These are phyloP conservation scores for Branchipolynoe longqiensis DNA, from an alignment of 2,888 invertebrate species.

Conservation along the genomic window DNA sequence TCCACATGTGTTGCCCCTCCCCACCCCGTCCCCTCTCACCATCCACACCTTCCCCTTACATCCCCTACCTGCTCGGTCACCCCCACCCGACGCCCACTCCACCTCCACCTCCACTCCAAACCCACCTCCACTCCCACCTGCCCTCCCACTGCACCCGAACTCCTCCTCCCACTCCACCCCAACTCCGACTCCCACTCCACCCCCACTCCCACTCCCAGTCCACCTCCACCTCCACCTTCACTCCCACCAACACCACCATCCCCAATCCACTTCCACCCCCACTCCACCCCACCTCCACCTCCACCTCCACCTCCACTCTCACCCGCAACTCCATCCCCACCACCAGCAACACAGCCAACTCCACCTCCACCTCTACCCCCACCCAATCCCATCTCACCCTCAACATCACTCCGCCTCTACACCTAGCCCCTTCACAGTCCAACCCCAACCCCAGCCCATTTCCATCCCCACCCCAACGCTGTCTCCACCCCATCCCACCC, in stretches of 20 bases:
- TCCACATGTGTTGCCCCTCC: too few relatives aligned
- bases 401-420: background rate
- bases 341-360: too few relatives aligned
- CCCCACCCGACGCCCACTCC: constrained; percentile 3
- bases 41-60: background rate
- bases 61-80: background rate
- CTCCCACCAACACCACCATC: background rate
- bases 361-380: too few relatives aligned
- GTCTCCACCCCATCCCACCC: background rate
- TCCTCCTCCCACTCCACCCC: background rate
- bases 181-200: background rate
- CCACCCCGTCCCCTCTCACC: background rate
- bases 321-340: background rate
- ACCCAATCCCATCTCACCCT: background rate
- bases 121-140: too few relatives aligned
- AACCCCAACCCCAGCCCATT: background rate
- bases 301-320: background rate
- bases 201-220: background rate
- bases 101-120: too few relatives aligned
- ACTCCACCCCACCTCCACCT: background rate
- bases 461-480: background rate
- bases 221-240: background rate
- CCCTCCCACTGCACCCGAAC: background rate
- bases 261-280: background rate
- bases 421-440: background rate